Conservation (phyloP, 2,113 vertebrate species). For the Onychorhynchus coronatus region DNA sequence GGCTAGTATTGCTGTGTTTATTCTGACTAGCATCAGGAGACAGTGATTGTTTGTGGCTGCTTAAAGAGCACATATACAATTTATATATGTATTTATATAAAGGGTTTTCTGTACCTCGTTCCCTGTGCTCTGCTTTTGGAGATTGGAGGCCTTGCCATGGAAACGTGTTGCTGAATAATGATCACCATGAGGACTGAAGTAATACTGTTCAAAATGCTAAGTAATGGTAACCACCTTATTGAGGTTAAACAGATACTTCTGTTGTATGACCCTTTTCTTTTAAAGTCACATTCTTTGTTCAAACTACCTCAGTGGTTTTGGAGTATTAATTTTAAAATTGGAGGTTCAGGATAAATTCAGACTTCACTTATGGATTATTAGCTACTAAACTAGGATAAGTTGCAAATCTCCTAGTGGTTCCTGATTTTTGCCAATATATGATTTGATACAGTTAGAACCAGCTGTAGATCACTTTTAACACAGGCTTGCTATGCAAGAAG, state of each 20-base stretch:
- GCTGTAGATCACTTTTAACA: background rate
- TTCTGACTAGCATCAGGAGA: background rate
- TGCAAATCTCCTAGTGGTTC: background rate
- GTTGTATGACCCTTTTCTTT: background rate
- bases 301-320: background rate
- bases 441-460: background rate
- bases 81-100: background rate
- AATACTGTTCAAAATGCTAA: background rate
- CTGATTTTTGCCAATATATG: background rate
- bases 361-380: background rate
- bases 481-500: background rate
- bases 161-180: background rate
- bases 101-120: background rate
- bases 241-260: background rate
- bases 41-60: background rate
- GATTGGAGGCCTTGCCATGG: background rate
- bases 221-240: background rate
- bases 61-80: background rate
- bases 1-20: background rate
- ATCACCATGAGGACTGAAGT: background rate
- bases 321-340: background rate
- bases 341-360: background rate
- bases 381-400: background rate
- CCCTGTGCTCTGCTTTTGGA: background rate
- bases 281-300: background rate